phyloP scores from a whole-genome alignment of 2,888 invertebrate species.

The Drosophila lutescens region DNA sequence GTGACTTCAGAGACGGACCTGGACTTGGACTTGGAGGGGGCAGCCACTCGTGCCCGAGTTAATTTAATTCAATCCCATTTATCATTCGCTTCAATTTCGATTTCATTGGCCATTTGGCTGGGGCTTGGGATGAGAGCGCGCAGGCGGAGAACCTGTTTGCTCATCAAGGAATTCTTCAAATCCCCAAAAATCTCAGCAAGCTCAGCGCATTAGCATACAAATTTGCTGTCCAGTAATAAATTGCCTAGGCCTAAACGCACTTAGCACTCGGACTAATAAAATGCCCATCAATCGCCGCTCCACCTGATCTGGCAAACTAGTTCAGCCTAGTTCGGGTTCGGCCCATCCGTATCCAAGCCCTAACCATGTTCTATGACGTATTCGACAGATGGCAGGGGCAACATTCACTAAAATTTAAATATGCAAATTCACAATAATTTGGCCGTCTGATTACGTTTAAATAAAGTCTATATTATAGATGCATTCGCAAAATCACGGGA shows the following conservation, averaged over 20 bases:
- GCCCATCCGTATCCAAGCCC: constrained; percentile 18
- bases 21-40: constrained; percentile 28
- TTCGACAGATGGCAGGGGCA: constrained; percentile 19
- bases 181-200: constrained; percentile 45
- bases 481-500: constrained; percentile 26
- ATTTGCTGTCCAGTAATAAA: constrained; percentile 50
- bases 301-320: constrained; percentile 28
- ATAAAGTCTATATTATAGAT: constrained; percentile 4
- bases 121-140: constrained; percentile 22
- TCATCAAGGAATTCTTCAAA: constrained; percentile 64
- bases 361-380: constrained; percentile 14
- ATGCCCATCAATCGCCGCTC: constrained; percentile 51
- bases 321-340: neutral
- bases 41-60: constrained; percentile 21
- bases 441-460: neutral
- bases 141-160: constrained; percentile 65
- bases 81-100: constrained; percentile 59
- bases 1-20: constrained; percentile 29
- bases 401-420: constrained; percentile 42
- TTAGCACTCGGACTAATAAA: constrained; percentile 55
- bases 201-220: constrained; percentile 62
- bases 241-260: constrained; percentile 47
- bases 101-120: constrained; percentile 49
- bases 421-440: constrained; percentile 13
- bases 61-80: constrained; percentile 54